phyloP scores from a whole-genome alignment of 2,797 vertebrate species.

The Lepus townsendii region DNA sequence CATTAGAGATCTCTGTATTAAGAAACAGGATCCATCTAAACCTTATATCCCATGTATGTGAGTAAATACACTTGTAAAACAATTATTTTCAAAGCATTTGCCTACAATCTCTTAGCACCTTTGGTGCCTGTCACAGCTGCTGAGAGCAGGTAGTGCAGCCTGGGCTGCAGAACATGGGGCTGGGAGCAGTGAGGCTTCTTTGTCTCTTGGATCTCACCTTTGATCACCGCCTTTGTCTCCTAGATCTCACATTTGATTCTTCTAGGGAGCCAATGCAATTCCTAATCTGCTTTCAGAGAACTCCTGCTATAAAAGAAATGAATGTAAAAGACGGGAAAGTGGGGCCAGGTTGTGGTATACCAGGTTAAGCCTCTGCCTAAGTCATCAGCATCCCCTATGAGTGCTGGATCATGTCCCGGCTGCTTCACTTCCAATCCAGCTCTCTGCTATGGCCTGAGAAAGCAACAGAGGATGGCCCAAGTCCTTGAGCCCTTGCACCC shows the following conservation, averaged over 20 bases:
- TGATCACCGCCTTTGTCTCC: background rate
- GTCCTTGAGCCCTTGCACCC: too few relatives aligned
- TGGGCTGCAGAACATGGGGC: too few relatives aligned
- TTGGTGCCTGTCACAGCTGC: too few relatives aligned
- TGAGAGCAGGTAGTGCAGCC: background rate
- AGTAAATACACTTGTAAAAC: slow-evolving; percentile 12
- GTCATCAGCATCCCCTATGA: too few relatives aligned
- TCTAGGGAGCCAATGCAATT: background rate
- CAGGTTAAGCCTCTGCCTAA: too few relatives aligned
- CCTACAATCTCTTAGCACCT: background rate
- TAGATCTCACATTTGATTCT: background rate
- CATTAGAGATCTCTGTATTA: slow-evolving; percentile 19
- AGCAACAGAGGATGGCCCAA: too few relatives aligned
- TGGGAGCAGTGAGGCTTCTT: background rate
- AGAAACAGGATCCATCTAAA: background rate
- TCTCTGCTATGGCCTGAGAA: too few relatives aligned
- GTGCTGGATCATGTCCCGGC: too few relatives aligned
- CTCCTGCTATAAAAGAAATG: background rate
- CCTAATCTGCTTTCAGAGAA: background rate
- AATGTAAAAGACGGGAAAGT: background rate
- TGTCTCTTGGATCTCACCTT: background rate
- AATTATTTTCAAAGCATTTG: slow-evolving; percentile 39
- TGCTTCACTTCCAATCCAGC: too few relatives aligned
- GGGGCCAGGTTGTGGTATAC: too few relatives aligned
- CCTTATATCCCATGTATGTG: background rate